Conservation (phyloP, 2,113 vertebrate genomes). For the Atrichornis clamosus region DNA sequence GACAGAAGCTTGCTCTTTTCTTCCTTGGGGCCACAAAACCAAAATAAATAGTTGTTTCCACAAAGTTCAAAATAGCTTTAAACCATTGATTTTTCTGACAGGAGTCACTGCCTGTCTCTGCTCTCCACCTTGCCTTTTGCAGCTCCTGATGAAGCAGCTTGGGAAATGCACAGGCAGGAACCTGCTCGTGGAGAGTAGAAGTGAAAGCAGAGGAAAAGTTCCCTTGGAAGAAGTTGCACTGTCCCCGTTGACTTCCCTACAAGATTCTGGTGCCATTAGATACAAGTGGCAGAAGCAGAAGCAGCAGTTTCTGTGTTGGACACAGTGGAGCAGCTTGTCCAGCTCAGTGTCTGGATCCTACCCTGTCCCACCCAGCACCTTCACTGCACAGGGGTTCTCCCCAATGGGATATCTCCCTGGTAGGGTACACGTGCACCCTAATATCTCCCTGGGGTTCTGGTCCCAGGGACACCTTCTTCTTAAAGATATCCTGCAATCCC, state of each 20-base stretch:
- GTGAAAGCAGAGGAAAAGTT: background rate
- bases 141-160: background rate
- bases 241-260: background rate
- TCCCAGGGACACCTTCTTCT: background rate
- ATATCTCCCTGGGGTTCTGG: background rate
- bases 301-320: background rate
- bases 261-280: background rate
- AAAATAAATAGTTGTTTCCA: background rate
- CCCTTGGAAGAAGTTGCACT: background rate
- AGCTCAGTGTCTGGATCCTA: background rate
- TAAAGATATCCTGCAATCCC: background rate
- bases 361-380: background rate
- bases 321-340: background rate
- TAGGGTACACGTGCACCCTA: background rate
- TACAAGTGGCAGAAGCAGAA: background rate
- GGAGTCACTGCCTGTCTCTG: background rate
- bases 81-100: background rate
- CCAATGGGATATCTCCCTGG: background rate
- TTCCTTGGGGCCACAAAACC: background rate
- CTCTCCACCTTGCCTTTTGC: background rate
- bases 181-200: background rate
- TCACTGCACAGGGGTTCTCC: background rate
- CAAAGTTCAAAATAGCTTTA: background rate
- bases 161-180: background rate
- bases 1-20: background rate